Percentiles rank a stretch among this genome's conserved stretches.
Evolutionary conservation across 2,888 invertebrate genomes (phyloP).

Genomic region (Theristus sp.): DNA sequence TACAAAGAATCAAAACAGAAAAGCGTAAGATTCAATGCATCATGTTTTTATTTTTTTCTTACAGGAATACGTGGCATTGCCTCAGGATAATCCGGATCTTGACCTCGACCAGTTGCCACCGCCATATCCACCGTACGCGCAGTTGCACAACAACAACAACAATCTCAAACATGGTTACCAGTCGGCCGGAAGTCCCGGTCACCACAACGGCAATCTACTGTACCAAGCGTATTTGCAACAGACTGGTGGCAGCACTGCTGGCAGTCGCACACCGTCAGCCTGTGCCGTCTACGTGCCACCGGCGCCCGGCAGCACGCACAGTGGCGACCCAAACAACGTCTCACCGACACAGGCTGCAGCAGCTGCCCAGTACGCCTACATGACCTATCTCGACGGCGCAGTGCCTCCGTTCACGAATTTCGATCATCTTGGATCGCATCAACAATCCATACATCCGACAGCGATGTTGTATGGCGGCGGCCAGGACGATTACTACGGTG

Average conservation of each 20-base stretch:
- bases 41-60: too few relatives aligned
- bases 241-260: too few relatives aligned
- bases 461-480: not conserved
- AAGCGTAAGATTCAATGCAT: too few relatives aligned
- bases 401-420: not conserved
- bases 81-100: not conserved
- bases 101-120: not conserved
- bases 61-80: not conserved
- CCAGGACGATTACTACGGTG: not conserved
- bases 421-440: not conserved
- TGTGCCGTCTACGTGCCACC: too few relatives aligned
- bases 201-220: too few relatives aligned
- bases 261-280: too few relatives aligned
- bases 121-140: not conserved
- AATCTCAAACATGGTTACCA: too few relatives aligned
- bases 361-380: not conserved
- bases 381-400: not conserved
- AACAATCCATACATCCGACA: not conserved
- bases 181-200: too few relatives aligned
- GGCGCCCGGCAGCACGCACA: not conserved
- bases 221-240: too few relatives aligned
- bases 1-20: too few relatives aligned
- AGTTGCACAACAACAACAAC: not conserved
- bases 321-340: not conserved
- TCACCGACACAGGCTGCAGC: not conserved